phyloP scores from a whole-genome alignment of 2,797 vertebrate species.

The Propithecus deckenii region DNA sequence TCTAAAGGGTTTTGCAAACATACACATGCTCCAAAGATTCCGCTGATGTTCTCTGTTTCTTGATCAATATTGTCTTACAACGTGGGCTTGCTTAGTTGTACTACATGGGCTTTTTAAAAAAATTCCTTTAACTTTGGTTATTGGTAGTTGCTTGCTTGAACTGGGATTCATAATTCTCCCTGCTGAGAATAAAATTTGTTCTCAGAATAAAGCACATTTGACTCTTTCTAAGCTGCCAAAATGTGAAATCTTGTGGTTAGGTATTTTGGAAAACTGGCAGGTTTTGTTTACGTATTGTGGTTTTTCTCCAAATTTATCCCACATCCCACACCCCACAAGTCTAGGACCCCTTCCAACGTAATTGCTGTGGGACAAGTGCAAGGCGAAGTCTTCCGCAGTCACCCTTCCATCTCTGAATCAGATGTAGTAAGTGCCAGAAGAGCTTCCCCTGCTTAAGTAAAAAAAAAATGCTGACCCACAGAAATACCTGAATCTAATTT shows the following conservation, averaged over 20 bases:
- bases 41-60: not conserved
- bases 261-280: conserved; percentile 72
- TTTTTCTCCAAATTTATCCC: conserved; percentile 71
- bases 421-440: not conserved
- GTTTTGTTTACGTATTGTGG: conserved; percentile 73
- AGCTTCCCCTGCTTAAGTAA: not conserved
- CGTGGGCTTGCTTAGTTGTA: not conserved
- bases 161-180: conserved; percentile 65
- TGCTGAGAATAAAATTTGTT: conserved; percentile 74
- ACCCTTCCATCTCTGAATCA: conserved; percentile 61
- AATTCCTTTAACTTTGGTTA: conserved; percentile 20
- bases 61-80: not conserved
- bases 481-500: conserved; percentile 77
- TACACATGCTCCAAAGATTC: not conserved
- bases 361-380: conserved; percentile 67
- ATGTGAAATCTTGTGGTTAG: conserved; percentile 65
- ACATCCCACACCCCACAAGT: conserved; percentile 56
- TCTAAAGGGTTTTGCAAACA: not conserved
- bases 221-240: conserved; percentile 69
- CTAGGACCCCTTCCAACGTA: conserved; percentile 68
- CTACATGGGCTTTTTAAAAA: not conserved
- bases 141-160: conserved; percentile 35
- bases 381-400: conserved; percentile 54
- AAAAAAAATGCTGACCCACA: conserved; percentile 50
- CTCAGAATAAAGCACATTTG: conserved; percentile 72